Base-by-base conservation (phyloP, 2,797 vertebrate genomes). In the Takifugu rubripes region DNA sequence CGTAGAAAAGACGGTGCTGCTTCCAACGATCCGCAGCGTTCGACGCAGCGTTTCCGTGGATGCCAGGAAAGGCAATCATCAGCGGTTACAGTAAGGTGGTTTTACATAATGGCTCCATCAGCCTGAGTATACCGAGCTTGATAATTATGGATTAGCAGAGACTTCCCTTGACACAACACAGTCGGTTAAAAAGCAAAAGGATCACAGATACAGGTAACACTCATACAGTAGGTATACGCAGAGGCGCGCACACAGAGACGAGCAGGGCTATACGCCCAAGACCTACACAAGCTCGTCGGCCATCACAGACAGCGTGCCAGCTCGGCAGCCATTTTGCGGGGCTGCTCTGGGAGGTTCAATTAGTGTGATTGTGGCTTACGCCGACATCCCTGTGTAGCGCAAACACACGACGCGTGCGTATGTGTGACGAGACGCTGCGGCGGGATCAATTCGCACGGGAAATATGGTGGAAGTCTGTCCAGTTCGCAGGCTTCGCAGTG, bases 321-420 rank as follows among this genome's bases (percentile, higher is more conserved):
- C 81, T 81, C 78, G 81, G 87, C 88, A 82, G 87, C 88, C 88
- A 90, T 89, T 90, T 90, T 90, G 85, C 75, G 81, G 72, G 71
- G 77, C 73, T 83, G 83, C 83, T 80, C 79, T 74, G 78, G 77
- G 85, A 87, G 82, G 78, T 82, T 84, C 84, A 85, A 82, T 88
- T 84, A 81, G 81, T 57, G 44, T 77, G 78, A 90, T 86, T 84
- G 83, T 81, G 66, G 66, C 71, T 69, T 74, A 67, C 55, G 64
- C 62, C 43, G 5, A 57, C 53, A 7, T 64, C 64, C 65, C 54
- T 62, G 54, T 4, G 64, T 44, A 40, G 14, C 36, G 15, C 12
- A 40, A 10, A 14, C 2, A 59, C 40, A 44, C 36, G 36, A 40
- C 36, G 10, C 14, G 14, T 40, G 36, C 14, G 36, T 14, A 14